phyloP scores from a whole-genome alignment of 2,113 vertebrate species.

The Cololabis saira region DNA sequence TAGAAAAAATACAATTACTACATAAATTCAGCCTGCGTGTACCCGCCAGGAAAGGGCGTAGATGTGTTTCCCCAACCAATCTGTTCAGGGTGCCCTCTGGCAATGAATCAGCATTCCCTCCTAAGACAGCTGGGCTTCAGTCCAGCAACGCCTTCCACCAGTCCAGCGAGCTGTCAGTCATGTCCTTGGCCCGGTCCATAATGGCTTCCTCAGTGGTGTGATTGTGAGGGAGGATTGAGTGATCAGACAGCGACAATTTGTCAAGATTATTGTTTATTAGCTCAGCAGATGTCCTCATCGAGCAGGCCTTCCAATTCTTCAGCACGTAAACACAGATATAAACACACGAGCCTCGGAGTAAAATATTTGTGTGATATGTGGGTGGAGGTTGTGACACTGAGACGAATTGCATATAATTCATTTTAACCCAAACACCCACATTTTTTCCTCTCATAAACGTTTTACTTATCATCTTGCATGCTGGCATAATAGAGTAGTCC shows the following conservation, averaged over 20 bases:
- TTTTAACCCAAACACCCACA: conserved; percentile 14
- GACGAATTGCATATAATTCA: not conserved
- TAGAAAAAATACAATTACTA: conserved; percentile 34
- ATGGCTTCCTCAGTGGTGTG: conserved; percentile 73
- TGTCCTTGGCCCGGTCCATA: conserved; percentile 61
- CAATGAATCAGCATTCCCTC: conserved; percentile 75
- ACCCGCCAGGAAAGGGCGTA: conserved; percentile 53
- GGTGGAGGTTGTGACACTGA: conserved; percentile 9
- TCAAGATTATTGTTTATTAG: conserved; percentile 84
- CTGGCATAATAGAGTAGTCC: too few species aligned
- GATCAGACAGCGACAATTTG: conserved; percentile 80
- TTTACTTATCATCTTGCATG: too few species aligned
- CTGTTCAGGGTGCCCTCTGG: conserved; percentile 71
- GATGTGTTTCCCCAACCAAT: conserved; percentile 60
- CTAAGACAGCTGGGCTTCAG: conserved; percentile 59
- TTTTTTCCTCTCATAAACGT: not conserved
- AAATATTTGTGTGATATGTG: conserved; percentile 2
- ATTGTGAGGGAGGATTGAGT: conserved; percentile 64
- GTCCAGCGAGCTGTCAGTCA: conserved; percentile 73
- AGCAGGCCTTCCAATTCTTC: conserved; percentile 58
- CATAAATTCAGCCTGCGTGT: conserved; percentile 30
- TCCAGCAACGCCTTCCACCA: conserved; percentile 58
- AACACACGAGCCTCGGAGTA: conserved; percentile 27
- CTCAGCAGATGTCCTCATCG: conserved; percentile 80
- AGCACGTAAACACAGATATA: conserved; percentile 27